Conservation (phyloP, 2,888 invertebrate species). For the Nebria brevicollis region DNA sequence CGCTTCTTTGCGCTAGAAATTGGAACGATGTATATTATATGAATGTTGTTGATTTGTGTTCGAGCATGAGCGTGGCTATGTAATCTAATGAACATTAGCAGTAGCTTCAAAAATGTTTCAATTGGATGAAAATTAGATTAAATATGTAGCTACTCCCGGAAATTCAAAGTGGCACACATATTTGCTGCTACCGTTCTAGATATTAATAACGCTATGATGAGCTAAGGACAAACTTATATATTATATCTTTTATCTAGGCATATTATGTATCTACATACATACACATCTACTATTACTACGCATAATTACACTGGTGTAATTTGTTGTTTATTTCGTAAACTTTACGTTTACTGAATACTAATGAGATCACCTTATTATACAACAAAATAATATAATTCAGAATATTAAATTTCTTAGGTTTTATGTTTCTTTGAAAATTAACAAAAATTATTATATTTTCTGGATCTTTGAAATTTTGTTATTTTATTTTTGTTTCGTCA, state of each 20-base stretch:
- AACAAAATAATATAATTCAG: not conserved
- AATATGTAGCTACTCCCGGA: not conserved
- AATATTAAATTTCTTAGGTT: no score
- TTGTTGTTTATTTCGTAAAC: not conserved
- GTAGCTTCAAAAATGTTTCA: conserved; percentile 6
- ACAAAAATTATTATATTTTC: no score
- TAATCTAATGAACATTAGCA: conserved; percentile 17
- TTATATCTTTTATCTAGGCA: not conserved
- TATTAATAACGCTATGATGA: not conserved
- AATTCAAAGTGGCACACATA: not conserved
- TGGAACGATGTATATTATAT: conserved; percentile 3
- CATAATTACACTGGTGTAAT: not conserved
- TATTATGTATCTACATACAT: no score
- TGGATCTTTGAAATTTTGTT: no score
- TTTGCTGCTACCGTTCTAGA: not conserved
- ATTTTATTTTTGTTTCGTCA: no score
- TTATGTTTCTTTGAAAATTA: no score
- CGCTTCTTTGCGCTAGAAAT: conserved; percentile 33
- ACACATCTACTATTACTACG: not conserved
- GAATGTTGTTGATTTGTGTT: not conserved
- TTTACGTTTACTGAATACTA: not conserved
- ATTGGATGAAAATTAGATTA: not conserved
- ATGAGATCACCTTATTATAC: not conserved
- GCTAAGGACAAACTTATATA: not conserved
- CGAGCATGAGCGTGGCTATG: not conserved